Percentiles rank a stretch among this genome's conserved stretches.
Conservation (phyloP, 2,888 invertebrate genomes). For the Drosophila mayaguana region DNA sequence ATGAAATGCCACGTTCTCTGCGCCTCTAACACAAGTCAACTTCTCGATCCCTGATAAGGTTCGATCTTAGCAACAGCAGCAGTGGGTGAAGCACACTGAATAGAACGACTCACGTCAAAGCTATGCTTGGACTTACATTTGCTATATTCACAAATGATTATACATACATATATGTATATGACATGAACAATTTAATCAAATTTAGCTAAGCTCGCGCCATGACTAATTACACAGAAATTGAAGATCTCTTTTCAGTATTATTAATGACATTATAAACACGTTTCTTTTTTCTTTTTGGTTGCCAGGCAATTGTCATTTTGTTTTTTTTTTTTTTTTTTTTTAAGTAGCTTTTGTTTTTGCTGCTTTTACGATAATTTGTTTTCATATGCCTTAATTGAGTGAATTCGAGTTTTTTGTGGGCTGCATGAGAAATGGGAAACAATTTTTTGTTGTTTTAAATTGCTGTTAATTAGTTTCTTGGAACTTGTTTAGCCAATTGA, state of each 20-base stretch:
- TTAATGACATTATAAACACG: conserved; percentile 19
- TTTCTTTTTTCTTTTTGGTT: background rate
- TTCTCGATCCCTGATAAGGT: conserved; percentile 12
- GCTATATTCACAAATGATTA: too few species aligned
- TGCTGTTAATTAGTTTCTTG: conserved; percentile 65
- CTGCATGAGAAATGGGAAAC: conserved; percentile 19
- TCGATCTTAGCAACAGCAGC: conserved; percentile 19
- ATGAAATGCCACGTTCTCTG: background rate
- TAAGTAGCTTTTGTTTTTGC: conserved; percentile 4
- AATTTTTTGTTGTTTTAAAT: conserved; percentile 47
- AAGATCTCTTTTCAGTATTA: conserved; percentile 9
- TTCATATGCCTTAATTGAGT: conserved; percentile 60
- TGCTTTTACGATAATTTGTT: conserved; percentile 32
- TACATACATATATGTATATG: background rate
- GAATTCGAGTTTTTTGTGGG: conserved; percentile 17
- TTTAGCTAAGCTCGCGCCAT: conserved; percentile 11
- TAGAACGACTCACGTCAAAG: background rate
- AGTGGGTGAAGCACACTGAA: background rate
- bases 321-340: conserved; percentile 18
- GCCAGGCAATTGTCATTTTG: conserved; percentile 13
- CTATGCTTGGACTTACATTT: background rate
- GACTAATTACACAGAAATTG: conserved; percentile 10
- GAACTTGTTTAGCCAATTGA: conserved; percentile 62
- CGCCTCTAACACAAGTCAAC: conserved; percentile 1
- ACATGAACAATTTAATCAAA: conserved; percentile 14